A percentile compares a stretch with the other conserved stretches of the same genome.
Evolutionary conservation across 1,140 invertebrate genomes (phyloP).

Genomic region (Glossosoma conforme): DNA sequence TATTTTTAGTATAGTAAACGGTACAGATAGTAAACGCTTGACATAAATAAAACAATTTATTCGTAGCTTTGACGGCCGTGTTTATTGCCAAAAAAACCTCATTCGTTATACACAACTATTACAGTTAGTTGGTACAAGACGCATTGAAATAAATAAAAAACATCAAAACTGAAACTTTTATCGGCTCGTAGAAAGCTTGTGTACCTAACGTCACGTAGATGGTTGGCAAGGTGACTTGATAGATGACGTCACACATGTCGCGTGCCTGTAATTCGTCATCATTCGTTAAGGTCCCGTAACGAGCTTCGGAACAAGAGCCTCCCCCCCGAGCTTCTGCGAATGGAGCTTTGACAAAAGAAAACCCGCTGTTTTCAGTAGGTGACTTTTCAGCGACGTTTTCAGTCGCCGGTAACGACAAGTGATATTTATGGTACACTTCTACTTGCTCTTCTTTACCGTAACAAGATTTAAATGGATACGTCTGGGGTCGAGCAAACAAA

Average conservation of each 20-base stretch:
- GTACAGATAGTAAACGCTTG: too few species aligned
- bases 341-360: background rate
- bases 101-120: too few species aligned
- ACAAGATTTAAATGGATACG: background rate
- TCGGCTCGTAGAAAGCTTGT: too few species aligned
- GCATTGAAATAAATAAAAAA: too few species aligned
- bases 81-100: too few species aligned
- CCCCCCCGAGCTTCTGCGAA: background rate
- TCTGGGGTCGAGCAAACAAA: conserved; percentile 1
- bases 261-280: conserved; percentile 15
- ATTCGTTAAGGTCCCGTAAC: conserved; percentile 5
- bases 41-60: too few species aligned
- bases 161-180: too few species aligned
- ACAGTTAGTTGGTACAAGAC: too few species aligned
- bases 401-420: conserved; percentile 10
- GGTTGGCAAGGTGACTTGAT: too few species aligned
- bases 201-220: too few species aligned
- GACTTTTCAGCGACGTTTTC: conserved; percentile 2
- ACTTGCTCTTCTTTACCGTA: conserved; percentile 11
- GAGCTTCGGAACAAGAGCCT: background rate
- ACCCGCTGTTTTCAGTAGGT: background rate
- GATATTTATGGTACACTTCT: conserved; percentile 9
- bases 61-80: too few species aligned
- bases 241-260: conserved; percentile 3
- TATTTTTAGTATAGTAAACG: too few species aligned